phyloP scores from a whole-genome alignment of 2,797 vertebrate genomes.

The Rhinoraja longicauda region DNA sequence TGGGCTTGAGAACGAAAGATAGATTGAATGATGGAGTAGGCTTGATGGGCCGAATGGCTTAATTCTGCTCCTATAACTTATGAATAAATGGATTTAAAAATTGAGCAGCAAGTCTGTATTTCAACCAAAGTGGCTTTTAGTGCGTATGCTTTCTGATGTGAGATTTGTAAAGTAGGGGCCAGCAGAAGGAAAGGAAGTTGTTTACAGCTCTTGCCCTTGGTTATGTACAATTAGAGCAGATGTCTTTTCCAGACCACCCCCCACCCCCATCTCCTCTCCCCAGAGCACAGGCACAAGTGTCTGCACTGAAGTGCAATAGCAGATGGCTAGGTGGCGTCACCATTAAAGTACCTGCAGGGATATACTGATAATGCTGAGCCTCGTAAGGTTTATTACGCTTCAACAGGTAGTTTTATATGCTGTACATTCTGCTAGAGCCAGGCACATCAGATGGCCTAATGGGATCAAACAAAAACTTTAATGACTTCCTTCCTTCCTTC shows the following conservation, averaged over 20 bases:
- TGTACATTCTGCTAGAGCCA: not conserved
- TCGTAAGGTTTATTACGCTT: conserved; percentile 18
- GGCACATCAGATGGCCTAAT: conserved; percentile 36
- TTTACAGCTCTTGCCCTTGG: not conserved
- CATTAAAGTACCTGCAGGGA: not conserved
- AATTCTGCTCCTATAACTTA: too few species aligned
- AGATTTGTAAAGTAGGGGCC: too few species aligned
- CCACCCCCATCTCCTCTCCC: not conserved
- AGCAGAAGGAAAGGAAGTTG: not conserved
- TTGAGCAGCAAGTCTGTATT: not conserved
- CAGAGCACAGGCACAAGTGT: not conserved
- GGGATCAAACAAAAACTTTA: conserved; percentile 36
- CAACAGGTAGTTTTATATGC: conserved; percentile 29
- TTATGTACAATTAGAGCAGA: conserved; percentile 6
- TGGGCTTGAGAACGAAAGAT: too few species aligned
- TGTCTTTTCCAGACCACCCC: not conserved
- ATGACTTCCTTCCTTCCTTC: conserved; percentile 36
- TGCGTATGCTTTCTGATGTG: too few species aligned
- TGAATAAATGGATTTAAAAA: not conserved
- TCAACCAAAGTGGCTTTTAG: not conserved
- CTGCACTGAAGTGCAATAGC: not conserved
- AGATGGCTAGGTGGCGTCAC: conserved; percentile 1
- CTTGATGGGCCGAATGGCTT: too few species aligned
- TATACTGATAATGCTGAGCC: conserved; percentile 1
- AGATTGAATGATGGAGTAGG: too few species aligned